phyloP scores from a whole-genome alignment of 2,888 invertebrate species.

The Macrosoma leucophasiata region DNA sequence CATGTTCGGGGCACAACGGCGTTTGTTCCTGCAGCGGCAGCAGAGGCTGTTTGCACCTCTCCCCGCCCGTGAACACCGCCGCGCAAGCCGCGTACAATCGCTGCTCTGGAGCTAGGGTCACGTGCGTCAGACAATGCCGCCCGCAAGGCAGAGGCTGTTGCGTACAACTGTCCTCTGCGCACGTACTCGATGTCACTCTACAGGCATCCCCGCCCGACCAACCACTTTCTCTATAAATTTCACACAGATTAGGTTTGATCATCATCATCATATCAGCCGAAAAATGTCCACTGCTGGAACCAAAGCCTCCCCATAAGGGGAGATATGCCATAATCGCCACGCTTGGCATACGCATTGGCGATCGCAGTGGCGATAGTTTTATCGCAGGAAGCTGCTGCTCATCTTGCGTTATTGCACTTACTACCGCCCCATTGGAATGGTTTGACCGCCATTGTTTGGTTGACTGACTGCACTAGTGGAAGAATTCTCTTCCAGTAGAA shows the following conservation, averaged over 20 bases:
- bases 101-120: constrained; percentile 90
- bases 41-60: constrained; percentile 64
- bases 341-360: too few relatives aligned
- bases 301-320: too few relatives aligned
- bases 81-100: constrained; percentile 75
- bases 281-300: too few relatives aligned
- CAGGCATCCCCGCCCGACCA: constrained; percentile 57
- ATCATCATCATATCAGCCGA: too few relatives aligned
- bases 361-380: too few relatives aligned
- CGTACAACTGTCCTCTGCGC: constrained; percentile 45
- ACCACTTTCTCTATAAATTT: constrained; percentile 25
- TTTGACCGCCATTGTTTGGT: too few relatives aligned
- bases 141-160: constrained; percentile 81
- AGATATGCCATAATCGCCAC: too few relatives aligned
- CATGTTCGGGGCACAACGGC: constrained; percentile 91
- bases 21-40: constrained; percentile 74
- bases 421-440: too few relatives aligned
- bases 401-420: too few relatives aligned
- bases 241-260: not conserved
- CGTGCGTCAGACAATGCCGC: constrained; percentile 88
- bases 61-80: constrained; percentile 67
- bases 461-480: too few relatives aligned
- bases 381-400: too few relatives aligned
- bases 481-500: too few relatives aligned
- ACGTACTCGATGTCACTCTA: constrained; percentile 27